phyloP scores from a whole-genome alignment of 2,888 invertebrate genomes.

The Stenodera caucasica region DNA sequence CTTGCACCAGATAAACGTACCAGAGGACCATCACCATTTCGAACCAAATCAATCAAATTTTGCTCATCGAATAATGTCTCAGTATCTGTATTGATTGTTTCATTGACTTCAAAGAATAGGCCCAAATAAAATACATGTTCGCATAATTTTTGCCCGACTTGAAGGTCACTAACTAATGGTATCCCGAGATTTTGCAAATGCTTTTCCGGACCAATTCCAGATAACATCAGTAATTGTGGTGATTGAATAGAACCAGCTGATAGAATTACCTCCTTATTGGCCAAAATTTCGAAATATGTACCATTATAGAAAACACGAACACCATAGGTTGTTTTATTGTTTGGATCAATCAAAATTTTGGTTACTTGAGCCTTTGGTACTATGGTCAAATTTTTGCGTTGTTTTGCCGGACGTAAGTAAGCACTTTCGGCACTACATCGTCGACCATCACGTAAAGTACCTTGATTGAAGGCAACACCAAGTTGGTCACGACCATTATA shows the following conservation, averaged over 20 bases:
- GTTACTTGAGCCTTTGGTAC: too few relatives aligned
- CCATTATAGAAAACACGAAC: conserved; percentile 66
- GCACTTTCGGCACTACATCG: conserved; percentile 71
- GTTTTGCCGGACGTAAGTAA: too few relatives aligned
- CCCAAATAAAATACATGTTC: conserved; percentile 64
- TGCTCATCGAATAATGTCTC: conserved; percentile 34
- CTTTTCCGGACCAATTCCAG: conserved; percentile 65
- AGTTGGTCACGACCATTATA: conserved; percentile 67
- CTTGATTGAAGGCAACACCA: conserved; percentile 67
- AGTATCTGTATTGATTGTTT: too few relatives aligned
- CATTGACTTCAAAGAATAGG: too few relatives aligned
- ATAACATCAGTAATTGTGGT: conserved; percentile 87
- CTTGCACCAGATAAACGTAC: conserved; percentile 59
- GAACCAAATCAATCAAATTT: conserved; percentile 52
- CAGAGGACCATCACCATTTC: conserved; percentile 59
- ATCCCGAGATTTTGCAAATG: conserved; percentile 62
- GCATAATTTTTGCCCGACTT: conserved; percentile 68
- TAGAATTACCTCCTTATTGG: conserved; percentile 79
- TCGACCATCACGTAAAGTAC: conserved; percentile 61
- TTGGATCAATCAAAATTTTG: conserved; percentile 67
- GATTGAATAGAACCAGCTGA: conserved; percentile 87
- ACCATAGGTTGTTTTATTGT: conserved; percentile 67
- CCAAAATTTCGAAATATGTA: conserved; percentile 55
- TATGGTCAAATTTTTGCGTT: too few relatives aligned
- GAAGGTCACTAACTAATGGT: conserved; percentile 64